These are phyloP conservation scores for Trinorchestia longiramus DNA, from an alignment of 1,140 invertebrate species.

Conservation along the genomic window DNA sequence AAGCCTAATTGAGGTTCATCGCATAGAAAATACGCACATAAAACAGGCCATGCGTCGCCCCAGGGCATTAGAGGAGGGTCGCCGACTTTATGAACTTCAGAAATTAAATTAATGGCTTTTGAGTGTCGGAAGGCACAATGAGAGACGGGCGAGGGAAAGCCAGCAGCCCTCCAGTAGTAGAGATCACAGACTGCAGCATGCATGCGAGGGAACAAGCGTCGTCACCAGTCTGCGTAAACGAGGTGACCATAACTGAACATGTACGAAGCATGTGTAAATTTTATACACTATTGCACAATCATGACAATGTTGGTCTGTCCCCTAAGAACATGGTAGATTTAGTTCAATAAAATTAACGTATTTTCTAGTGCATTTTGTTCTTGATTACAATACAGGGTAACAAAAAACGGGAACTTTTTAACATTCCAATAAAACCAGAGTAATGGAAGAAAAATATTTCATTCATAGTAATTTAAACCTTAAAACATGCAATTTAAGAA, in stretches of 20 bases:
- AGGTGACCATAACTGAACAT: neutral
- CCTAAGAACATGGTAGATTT: too few species aligned
- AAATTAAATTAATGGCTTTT: conserved; percentile 53
- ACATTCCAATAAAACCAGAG: too few species aligned
- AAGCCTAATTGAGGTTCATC: conserved; percentile 42
- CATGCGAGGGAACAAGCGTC: neutral
- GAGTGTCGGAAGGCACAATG: conserved; percentile 54
- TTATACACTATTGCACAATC: neutral
- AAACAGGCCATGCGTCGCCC: conserved; percentile 23
- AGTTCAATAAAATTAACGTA: too few species aligned
- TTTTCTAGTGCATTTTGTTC: too few species aligned
- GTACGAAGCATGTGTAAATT: neutral
- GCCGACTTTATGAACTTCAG: conserved; percentile 54
- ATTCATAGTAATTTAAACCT: too few species aligned
- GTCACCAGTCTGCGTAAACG: neutral
- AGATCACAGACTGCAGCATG: neutral
- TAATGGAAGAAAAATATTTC: too few species aligned
- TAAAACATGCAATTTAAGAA: too few species aligned
- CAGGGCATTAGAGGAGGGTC: conserved; percentile 49
- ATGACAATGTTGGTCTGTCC: too few species aligned
- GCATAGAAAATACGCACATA: conserved; percentile 51
- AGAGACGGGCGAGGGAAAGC: conserved; percentile 19
- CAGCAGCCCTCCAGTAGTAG: neutral
- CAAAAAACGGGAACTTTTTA: too few species aligned
- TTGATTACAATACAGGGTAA: too few species aligned